Evolutionary conservation across 2,113 vertebrate genomes (phyloP).

Genomic region (Thryonomys swinderianus): DNA sequence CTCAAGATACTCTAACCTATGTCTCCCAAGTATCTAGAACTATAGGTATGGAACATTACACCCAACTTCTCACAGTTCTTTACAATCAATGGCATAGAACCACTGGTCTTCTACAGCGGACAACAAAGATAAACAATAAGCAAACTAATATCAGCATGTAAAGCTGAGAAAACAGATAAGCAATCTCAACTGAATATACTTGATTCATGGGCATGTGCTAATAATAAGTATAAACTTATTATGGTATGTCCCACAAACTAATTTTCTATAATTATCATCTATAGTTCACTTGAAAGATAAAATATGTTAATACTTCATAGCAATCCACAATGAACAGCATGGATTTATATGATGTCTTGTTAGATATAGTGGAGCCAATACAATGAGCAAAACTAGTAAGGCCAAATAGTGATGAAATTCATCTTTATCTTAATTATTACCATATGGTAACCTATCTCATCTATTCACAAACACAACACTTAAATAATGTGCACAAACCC

Average conservation of each 20-base stretch:
- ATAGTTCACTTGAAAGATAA: background rate
- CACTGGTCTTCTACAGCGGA: conserved; percentile 17
- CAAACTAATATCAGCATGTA: background rate
- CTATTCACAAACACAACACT: background rate
- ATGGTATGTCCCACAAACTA: background rate
- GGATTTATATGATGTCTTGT: background rate
- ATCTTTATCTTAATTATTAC: conserved; percentile 3
- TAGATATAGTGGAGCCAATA: background rate
- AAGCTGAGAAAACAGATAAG: conserved; percentile 44
- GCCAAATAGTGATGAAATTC: conserved; percentile 26
- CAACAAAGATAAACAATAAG: conserved; percentile 39
- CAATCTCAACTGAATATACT: conserved; percentile 29
- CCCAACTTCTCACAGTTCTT: conserved; percentile 1
- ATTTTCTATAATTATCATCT: conserved; percentile 31
- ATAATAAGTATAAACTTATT: conserved; percentile 30
- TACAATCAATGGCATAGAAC: background rate
- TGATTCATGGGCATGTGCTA: conserved; percentile 10
- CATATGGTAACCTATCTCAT: background rate
- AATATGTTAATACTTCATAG: conserved; percentile 21
- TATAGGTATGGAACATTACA: background rate
- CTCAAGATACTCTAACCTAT: background rate
- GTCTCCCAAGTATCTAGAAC: background rate
- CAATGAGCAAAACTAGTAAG: conserved; percentile 44
- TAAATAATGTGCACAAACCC: background rate
- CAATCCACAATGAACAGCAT: background rate